Evolutionary conservation across 2,113 vertebrate species (phyloP), one percentile per base, ranked within the genome.

Genomic region (Brachyistius frenatus): DNA sequence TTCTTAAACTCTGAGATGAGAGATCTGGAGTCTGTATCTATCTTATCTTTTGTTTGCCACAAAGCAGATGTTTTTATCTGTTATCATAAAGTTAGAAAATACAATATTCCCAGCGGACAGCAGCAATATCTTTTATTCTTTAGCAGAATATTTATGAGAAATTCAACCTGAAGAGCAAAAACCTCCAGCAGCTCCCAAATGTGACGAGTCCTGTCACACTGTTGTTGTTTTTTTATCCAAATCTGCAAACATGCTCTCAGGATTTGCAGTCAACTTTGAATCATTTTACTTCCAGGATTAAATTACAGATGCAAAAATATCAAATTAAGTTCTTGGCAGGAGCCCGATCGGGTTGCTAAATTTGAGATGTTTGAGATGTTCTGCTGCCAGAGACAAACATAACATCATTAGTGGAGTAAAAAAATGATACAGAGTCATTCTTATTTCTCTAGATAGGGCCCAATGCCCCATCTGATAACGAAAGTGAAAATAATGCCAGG

Each of bases 241-340:
- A 78, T 44, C 35, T 47, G 44, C 57, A 58, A 41, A 54, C 41
- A 3, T 71, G 5, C 7, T 72, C 52, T 16, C 56, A 41, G 33
- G 78, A 71, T 66, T 68, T 54, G 16, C 3, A 60, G 41, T 61
- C 62, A 47, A 57, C 39, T 62, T 9, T 73, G 50, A 41, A n/a
- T 61, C 41, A 7, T 32, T 35, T 75, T 75, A 16, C 64, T 50
- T 73, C 73, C n/a, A 57, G 16, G 32, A 57, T 58, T 63, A 74
- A 76, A 83, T 66, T 50, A 69, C 66, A 64, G 61, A 50, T 63
- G 50, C 61, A 36, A 62, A 75, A 81, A 23, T 23, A 23, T 85
- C 61, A 63, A 67, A 84, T 81, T 44, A 31, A 23, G 31, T 49
- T 54, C 31, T 65, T 73, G 61, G 58, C 58, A 37, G 68, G 44